Base-by-base conservation (phyloP, 2,888 invertebrate genomes). In the Pomacea canaliculata region DNA sequence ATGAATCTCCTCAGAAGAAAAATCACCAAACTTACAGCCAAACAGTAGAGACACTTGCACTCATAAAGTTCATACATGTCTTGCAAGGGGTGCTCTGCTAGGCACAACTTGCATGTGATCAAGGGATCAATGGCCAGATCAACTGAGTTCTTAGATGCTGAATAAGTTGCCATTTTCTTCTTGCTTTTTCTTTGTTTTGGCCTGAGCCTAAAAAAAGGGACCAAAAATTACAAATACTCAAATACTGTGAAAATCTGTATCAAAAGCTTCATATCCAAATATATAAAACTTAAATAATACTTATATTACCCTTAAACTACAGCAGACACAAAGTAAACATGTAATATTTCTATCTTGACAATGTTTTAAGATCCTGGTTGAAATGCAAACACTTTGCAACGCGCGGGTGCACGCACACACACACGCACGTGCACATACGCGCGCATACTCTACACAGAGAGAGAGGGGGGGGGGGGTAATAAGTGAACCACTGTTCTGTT, bases 21-120 rank as follows among this genome's bases (percentile, higher is more conserved):
- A 9, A 46, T 27, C 3, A 10, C n/a, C 13, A 51, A 7, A 76
- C 87, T 84, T 78, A 89, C 89, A 76, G 79, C 79, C 81, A 85
- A 83, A 82, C 89, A 89, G 77, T 88, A 88, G 49, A 89, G 83
- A 84, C 88, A 89, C 79, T 85, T 85, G 83, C 88, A 89, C 65
- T 88, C 88, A 2, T 81, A 75, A 59, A 89, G 80, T 73, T 86
- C 86, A 73, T 88, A 89, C 84, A 87, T 88, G 48, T 88, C 87
- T 23, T 81, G 80, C 46, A 84, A 81, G 0, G 85, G 80, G 73
- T 83, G 85, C 73, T 89, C 89, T 70, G 80, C 80, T 72, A 89
- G 82, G 80, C 89, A 89, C 49, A 89, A 83, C 71, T 84, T 85
- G 78, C 89, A 89, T 0, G 85, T 85, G 65, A 89, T 87, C 51